Evolutionary conservation across 2,888 invertebrate species (phyloP), one percentile per base, ranked within the genome.

Genomic region (Platycheirus rosarum): DNA sequence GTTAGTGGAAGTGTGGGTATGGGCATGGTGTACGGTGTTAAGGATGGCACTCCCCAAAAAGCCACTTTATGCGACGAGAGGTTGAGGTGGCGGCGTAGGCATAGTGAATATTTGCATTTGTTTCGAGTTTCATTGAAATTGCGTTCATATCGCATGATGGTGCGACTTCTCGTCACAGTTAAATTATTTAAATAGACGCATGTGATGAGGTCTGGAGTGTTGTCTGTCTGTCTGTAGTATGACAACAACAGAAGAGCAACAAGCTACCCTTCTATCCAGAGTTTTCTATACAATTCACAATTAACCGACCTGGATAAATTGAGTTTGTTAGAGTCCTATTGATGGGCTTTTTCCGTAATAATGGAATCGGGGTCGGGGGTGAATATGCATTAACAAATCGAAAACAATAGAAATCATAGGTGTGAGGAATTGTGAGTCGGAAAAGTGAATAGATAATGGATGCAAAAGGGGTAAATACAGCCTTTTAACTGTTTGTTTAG

Each of bases 221-320:
- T 69, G 69, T 60, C 29, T 53, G 53, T 35, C 35, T 53, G 49
- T 65, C 16, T 68, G 78, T 23, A 14, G 32, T 37, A 60, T 66
- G 74, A 69, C 79, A 69, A 44, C 35, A 57, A 8, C 63, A 80
- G 69, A 65, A 75, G 65, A 80, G 79, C 79, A 80, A 80, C 79
- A 80, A 23, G 53, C 49, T 63, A 26, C 9, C 9, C 16, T 46
- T 66, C 11, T 26, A 49, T 37, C 51, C 26, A 11, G 51, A 37
- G 32, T 26, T 40, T 37, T 14, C 14, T 44, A 60, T 46, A 80
- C 75, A 75, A 80, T 65, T 75, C 62, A 70, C 75, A 80, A 80
- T 80, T 75, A 80, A 80, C 75, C 65, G 70, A 80, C 79, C 79
- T 80, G 75, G 69, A 37, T 69, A 68, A 44, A 74, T 62, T 63